phyloP scores from a whole-genome alignment of 2,888 invertebrate genomes.

The Tuta absoluta region DNA sequence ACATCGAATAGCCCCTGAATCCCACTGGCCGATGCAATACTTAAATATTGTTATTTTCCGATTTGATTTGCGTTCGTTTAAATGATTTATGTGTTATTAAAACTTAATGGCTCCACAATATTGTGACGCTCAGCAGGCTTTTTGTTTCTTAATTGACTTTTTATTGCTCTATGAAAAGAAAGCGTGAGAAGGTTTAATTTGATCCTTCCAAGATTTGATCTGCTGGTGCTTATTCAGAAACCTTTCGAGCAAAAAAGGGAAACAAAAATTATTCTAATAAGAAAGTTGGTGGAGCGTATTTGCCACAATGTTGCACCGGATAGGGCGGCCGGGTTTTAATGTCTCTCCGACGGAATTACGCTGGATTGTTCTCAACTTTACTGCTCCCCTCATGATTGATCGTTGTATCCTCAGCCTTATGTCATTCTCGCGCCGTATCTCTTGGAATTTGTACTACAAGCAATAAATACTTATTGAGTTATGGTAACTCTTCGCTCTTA shows the following conservation, averaged over 20 bases:
- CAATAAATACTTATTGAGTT: conserved; percentile 76
- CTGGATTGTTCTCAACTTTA: conserved; percentile 81
- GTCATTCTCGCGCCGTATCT: conserved; percentile 76
- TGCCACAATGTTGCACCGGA: conserved; percentile 79
- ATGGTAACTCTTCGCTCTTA: conserved; percentile 66
- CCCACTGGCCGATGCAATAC: conserved; percentile 70
- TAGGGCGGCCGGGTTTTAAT: conserved; percentile 80
- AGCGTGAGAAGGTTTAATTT: not conserved
- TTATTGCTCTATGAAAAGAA: conserved; percentile 15
- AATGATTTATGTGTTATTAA: conserved; percentile 76
- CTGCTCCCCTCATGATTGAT: conserved; percentile 78
- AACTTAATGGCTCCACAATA: conserved; percentile 49
- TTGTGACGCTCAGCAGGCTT: conserved; percentile 39
- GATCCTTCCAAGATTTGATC: not conserved
- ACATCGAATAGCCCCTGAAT: conserved; percentile 78
- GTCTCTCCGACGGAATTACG: conserved; percentile 80
- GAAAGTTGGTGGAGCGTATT: conserved; percentile 52
- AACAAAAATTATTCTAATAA: conserved; percentile 53
- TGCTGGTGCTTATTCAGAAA: conserved; percentile 1
- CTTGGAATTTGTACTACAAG: conserved; percentile 73
- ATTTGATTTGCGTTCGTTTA: conserved; percentile 71
- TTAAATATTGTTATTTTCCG: conserved; percentile 62
- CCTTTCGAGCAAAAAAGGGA: conserved; percentile 21
- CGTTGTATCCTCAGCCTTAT: conserved; percentile 79
- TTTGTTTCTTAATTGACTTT: conserved; percentile 17